Base-by-base conservation (phyloP, 53 echinoderm and acorn worm species). In the Paracentrotus lividus region DNA sequence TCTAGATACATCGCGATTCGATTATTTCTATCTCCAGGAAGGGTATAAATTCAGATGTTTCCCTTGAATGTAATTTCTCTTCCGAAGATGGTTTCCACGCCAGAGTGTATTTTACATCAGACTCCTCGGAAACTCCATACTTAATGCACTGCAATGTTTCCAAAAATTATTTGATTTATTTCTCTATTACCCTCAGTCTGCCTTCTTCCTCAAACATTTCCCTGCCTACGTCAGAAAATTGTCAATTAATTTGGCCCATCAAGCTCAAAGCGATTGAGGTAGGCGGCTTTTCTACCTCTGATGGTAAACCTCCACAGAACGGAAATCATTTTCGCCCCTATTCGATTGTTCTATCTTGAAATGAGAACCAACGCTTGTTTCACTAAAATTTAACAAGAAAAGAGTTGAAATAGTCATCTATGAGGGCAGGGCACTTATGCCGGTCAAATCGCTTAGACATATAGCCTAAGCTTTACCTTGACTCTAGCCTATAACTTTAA, bases 191-290 rank as follows among this genome's bases (percentile, higher is more conserved):
- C 86, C 36, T 18, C 36, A 55, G 86, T 86, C 86, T 86, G 54
- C 86, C 34, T 34, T 49, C 56, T 86, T 34, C 56, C 55, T 56
- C 56, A 55, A 53, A 55, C 86, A 38, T 86, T 86, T 86, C 55
- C 34, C 56, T n/a, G 47, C 87, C 87, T 87, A 89, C 89, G 89
- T 58, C 89, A 89, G 60, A 61, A 65, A 88, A 89, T 89, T 89
- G 89, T 43, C 89, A 61, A 89, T 89, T 89, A 89, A 89, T 89
- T 89, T 89, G 57, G 89, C 64, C 44, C 64, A 64, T 64, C 65
- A 56, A 86, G 65, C 40, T 64, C 89, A 64, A 64, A 89, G 89
- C 89, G 59, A 59, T 42, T 89, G 33, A n/a, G 44, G 65, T n/a
- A 26, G 61, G 89, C 89, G 89, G 61, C 64, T 26, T 89, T 10